These are phyloP conservation scores for Scaptomyza hsui DNA, from an alignment of 1,140 invertebrate genomes.

Conservation along the genomic window DNA sequence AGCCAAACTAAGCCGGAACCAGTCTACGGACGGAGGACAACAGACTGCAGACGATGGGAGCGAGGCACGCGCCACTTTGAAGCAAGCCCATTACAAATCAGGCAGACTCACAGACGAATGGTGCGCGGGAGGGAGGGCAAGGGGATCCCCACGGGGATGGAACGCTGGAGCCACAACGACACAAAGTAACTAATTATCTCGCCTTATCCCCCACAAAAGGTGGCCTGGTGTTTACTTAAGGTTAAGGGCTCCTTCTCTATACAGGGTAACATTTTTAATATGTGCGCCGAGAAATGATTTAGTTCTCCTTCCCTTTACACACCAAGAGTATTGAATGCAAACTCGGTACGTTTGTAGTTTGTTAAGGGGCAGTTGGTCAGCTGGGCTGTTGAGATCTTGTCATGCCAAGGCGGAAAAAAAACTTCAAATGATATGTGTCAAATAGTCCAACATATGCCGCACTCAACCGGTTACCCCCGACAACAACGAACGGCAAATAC, in stretches of 20 bases:
- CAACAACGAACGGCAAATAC: conserved; percentile 4
- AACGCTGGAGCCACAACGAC: conserved; percentile 58
- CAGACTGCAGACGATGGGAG: conserved; percentile 40
- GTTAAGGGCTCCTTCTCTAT: neutral
- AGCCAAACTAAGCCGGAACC: conserved; percentile 45
- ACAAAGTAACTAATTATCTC: conserved; percentile 81
- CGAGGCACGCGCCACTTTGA: conserved; percentile 63
- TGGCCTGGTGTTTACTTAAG: too few relatives aligned
- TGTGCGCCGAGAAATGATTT: conserved; percentile 32
- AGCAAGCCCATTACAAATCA: conserved; percentile 58
- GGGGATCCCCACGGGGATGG: neutral
- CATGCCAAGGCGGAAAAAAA: conserved; percentile 37
- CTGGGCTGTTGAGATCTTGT: neutral
- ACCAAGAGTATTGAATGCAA: conserved; percentile 55
- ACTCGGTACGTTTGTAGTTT: conserved; percentile 47
- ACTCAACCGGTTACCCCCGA: conserved; percentile 15
- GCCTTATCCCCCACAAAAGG: conserved; percentile 60
- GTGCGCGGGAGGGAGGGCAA: neutral
- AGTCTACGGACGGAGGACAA: conserved; percentile 24
- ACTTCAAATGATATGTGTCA: conserved; percentile 76
- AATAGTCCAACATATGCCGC: conserved; percentile 57
- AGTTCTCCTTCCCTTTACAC: conserved; percentile 22
- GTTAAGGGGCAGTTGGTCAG: neutral
- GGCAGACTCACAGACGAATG: conserved; percentile 24
- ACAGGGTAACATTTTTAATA: conserved; percentile 55